Evolutionary conservation across 2,888 invertebrate species (phyloP).

Genomic region (Adelphocoris suturalis): DNA sequence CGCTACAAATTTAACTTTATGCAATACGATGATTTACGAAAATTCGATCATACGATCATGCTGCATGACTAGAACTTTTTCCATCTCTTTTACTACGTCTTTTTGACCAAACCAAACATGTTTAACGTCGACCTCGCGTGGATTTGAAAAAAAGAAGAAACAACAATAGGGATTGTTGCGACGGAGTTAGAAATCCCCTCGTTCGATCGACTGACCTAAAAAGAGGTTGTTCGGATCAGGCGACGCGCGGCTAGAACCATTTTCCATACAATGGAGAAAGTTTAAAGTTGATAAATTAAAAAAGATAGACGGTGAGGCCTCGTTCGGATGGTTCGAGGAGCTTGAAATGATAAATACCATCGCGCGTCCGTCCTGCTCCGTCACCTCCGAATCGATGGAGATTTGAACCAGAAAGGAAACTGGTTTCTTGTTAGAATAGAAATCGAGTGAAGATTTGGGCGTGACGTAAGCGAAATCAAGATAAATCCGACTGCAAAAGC

Average conservation of each 20-base stretch:
- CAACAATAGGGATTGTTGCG: conserved; percentile 42
- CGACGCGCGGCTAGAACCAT: background rate
- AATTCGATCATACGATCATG: no score
- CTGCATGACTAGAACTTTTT: no score
- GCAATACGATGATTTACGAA: no score
- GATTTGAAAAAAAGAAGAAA: background rate
- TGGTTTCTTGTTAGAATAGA: no score
- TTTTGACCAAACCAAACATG: no score
- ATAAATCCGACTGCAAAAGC: no score
- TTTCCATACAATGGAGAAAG: conserved; percentile 42
- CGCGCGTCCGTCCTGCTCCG: background rate
- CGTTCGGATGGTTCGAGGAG: conserved; percentile 1
- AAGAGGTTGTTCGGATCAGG: conserved; percentile 36
- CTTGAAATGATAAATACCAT: no score
- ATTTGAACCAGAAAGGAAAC: no score
- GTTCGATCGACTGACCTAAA: conserved; percentile 49
- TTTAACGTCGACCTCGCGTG: background rate
- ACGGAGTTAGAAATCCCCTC: conserved; percentile 28
- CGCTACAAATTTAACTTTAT: no score
- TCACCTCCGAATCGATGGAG: background rate
- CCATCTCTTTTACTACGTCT: no score
- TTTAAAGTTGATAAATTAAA: conserved; percentile 27
- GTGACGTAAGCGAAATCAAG: no score
- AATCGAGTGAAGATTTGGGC: no score
- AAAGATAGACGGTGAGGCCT: background rate